Evolutionary conservation across 2,797 vertebrate genomes (phyloP).

Genomic region (Novumbra hubbsi): DNA sequence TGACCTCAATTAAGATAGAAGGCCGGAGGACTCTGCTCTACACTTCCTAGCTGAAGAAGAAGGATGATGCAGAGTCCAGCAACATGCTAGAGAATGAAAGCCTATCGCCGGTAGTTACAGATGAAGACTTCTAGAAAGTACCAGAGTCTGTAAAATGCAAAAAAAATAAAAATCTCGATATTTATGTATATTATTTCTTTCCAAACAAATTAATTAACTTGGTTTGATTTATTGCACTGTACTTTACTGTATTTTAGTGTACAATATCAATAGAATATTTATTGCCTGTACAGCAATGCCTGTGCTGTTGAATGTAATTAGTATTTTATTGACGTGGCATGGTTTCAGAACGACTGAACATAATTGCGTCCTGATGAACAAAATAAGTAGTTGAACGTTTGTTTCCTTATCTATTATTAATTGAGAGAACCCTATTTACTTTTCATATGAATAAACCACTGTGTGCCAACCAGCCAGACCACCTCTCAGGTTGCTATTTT

Average conservation of each 20-base stretch:
- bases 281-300: neutral
- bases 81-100: too few relatives aligned
- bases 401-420: constrained; percentile 2
- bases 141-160: neutral
- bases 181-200: neutral
- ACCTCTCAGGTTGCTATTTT: neutral
- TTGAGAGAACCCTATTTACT: neutral
- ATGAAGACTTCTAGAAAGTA: neutral
- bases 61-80: too few relatives aligned
- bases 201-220: neutral
- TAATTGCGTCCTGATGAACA: neutral
- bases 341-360: neutral
- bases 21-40: too few relatives aligned
- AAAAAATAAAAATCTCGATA: neutral
- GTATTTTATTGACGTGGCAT: neutral
- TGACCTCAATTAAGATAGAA: too few relatives aligned
- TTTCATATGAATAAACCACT: neutral
- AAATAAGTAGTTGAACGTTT: neutral
- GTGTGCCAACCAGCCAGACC: neutral
- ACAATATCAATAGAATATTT: neutral
- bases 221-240: neutral
- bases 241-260: neutral
- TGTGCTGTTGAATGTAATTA: neutral
- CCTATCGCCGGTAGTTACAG: neutral
- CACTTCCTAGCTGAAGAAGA: too few relatives aligned